Conservation (phyloP, 1,140 invertebrate genomes). For the Calycopis cecrops region DNA sequence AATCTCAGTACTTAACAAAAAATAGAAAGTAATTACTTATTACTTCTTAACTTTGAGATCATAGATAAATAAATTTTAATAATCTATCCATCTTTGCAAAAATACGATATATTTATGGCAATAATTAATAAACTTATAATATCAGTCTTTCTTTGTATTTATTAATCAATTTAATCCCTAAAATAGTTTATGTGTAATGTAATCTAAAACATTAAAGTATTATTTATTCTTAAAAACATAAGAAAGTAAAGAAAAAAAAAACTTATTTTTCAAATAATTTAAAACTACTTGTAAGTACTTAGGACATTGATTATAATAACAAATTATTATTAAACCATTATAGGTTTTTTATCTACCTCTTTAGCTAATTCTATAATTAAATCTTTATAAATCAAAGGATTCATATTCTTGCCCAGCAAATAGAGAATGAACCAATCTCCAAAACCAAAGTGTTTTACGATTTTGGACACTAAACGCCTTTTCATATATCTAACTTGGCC, state of each 20-base stretch:
- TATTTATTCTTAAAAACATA: neutral
- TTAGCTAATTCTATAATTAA: constrained; percentile 68
- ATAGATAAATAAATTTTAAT: too few relatives aligned
- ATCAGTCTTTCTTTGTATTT: too few relatives aligned
- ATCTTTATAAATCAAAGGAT: constrained; percentile 77
- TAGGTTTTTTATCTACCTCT: constrained; percentile 46
- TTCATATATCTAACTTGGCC: constrained; percentile 72
- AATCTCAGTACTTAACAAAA: too few relatives aligned
- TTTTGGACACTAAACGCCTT: constrained; percentile 64
- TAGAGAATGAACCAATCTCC: constrained; percentile 84
- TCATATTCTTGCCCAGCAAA: constrained; percentile 81
- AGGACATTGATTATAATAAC: neutral
- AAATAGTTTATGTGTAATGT: too few relatives aligned
- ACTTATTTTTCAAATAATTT: neutral
- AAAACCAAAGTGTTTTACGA: constrained; percentile 75
- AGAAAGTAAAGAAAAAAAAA: neutral
- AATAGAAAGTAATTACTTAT: too few relatives aligned
- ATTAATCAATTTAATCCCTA: too few relatives aligned
- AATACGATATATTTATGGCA: too few relatives aligned
- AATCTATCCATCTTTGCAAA: too few relatives aligned
- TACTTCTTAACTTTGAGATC: too few relatives aligned
- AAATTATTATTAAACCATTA: constrained; percentile 36
- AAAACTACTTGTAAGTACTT: neutral
- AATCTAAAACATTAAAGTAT: neutral
- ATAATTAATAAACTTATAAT: too few relatives aligned